Evolutionary conservation across 2,797 vertebrate species (phyloP), one percentile per base, ranked within the genome.

Genomic region (Scarus forsteni): DNA sequence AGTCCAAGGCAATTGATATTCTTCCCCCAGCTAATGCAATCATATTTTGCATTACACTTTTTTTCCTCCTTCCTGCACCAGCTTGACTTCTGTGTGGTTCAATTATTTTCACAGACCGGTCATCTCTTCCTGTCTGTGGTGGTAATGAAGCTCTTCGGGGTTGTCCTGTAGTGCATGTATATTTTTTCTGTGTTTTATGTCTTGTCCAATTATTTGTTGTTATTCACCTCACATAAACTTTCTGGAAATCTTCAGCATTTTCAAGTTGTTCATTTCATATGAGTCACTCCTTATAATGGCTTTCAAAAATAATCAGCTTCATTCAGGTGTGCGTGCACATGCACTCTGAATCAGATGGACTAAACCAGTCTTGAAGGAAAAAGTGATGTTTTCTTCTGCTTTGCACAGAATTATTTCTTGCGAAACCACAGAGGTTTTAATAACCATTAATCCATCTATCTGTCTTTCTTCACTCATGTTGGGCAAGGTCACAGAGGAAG

Each of bases 11-110:
- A 85, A 90, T 90, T 92, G 89, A 93, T 90, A 90, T 91, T 91
- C 87, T 86, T 86, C 86, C 91, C 74, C 73, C 71, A 89, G 89
- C 89, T 91, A 91, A 92, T 92, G 79, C 90, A 91, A 92, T 92
- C 91, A 91, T 88, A 87, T 85, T 90, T 86, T 86, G 79, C 82
- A 79, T 81, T 89, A 79, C 50, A 70, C 79, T 87, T 79, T 75
- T 85, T 66, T 52, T 27, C 7, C 43, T 43, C 66, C 69, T 39
- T 10, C 53, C 34, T 70, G 75, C 34, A 62, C 66, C 52, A 77
- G 74, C 71, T 82, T 82, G 77, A 85, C 75, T 89, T 84, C 80
- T 70, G 60, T 73, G 74, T 59, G 57, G 79, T 89, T 90, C 83
- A 92, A 88, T 91, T 92, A 89, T 90, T 91, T 90, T 78, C 85